These are phyloP conservation scores for Pimephales promelas DNA, from an alignment of 2,113 vertebrate species.

Conservation along the genomic window DNA sequence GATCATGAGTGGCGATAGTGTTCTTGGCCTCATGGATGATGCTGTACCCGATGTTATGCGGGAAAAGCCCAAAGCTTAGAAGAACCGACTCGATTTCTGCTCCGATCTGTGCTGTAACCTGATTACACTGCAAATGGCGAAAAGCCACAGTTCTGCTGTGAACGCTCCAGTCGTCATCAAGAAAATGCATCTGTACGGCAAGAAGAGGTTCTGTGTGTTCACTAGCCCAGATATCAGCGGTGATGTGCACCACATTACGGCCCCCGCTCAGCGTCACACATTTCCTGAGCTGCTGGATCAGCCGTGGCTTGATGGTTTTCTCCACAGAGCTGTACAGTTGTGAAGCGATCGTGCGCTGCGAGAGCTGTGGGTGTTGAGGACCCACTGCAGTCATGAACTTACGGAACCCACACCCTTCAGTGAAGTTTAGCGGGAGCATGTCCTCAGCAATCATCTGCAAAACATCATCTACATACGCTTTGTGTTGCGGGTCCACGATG, in stretches of 20 bases:
- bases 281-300: slow-evolving; percentile 74
- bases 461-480: slow-evolving; percentile 64
- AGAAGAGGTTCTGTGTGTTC: slow-evolving; percentile 61
- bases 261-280: slow-evolving; percentile 59
- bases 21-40: slow-evolving; percentile 73
- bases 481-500: slow-evolving; percentile 58
- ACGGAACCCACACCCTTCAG: slow-evolving; percentile 76
- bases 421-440: slow-evolving; percentile 79
- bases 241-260: slow-evolving; percentile 67
- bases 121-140: slow-evolving; percentile 66
- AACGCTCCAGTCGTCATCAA: slow-evolving; percentile 72
- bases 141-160: slow-evolving; percentile 72
- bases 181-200: slow-evolving; percentile 74
- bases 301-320: slow-evolving; percentile 72
- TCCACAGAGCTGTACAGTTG: slow-evolving; percentile 77
- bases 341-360: slow-evolving; percentile 67
- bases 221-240: slow-evolving; percentile 74
- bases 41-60: slow-evolving; percentile 71
- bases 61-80: slow-evolving; percentile 77
- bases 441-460: slow-evolving; percentile 78
- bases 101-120: slow-evolving; percentile 57
- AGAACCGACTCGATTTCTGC: slow-evolving; percentile 74
- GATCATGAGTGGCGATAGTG: slow-evolving; percentile 62
- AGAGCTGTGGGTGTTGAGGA: slow-evolving; percentile 69
- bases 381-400: slow-evolving; percentile 70